A percentile compares a stretch with the other conserved stretches of the same genome.
phyloP scores from a whole-genome alignment of 53 echinoderm and acorn worm genomes.

The Holothuria scabra region DNA sequence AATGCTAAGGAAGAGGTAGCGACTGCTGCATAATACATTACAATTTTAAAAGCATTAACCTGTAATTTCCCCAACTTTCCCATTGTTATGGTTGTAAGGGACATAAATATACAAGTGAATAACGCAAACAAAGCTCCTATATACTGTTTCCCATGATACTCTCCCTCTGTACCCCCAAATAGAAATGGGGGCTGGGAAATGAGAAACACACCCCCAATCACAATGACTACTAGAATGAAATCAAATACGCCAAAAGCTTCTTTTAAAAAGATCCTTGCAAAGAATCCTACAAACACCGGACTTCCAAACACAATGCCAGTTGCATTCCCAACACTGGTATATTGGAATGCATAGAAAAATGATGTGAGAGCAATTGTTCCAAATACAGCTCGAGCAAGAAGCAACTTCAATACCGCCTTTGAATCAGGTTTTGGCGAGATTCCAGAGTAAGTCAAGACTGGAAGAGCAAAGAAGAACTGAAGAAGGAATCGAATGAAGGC shows the following conservation, averaged over 20 bases:
- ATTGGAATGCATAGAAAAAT: too few species aligned
- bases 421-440: conserved; percentile 12
- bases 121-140: neutral
- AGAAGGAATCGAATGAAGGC: neutral
- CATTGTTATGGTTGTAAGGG: neutral
- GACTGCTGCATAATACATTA: conserved; percentile 3
- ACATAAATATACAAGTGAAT: neutral
- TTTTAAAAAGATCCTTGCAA: too few species aligned
- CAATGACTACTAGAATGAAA: too few species aligned
- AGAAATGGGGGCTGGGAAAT: too few species aligned
- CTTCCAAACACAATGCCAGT: too few species aligned
- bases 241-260: too few species aligned
- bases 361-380: conserved; percentile 2
- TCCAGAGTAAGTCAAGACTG: neutral
- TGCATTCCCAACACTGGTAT: too few species aligned
- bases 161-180: neutral
- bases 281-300: too few species aligned
- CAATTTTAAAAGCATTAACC: neutral
- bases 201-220: too few species aligned
- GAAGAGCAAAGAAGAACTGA: conserved; percentile 2
- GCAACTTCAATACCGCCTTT: neutral
- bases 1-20: neutral
- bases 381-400: neutral
- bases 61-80: conserved; percentile 11
- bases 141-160: neutral